phyloP scores from a whole-genome alignment of 2,113 vertebrate species.

The Polypterus senegalus region DNA sequence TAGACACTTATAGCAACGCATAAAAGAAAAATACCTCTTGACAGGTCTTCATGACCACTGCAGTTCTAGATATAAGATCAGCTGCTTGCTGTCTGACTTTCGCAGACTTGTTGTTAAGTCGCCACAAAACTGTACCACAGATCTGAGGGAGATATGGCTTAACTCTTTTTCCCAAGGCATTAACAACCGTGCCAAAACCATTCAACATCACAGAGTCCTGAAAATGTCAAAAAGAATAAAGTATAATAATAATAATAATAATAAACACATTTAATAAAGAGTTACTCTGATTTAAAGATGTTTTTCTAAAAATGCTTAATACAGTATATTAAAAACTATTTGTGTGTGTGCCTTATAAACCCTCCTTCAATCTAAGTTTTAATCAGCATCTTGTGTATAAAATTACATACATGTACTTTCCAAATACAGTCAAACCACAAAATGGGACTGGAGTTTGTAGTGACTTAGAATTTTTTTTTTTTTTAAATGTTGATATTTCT shows the following conservation, averaged over 20 bases:
- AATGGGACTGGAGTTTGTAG: too few species aligned
- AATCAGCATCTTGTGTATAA: too few species aligned
- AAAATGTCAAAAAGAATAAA: not conserved
- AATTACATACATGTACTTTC: too few species aligned
- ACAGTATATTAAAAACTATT: too few species aligned
- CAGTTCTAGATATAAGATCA: slow-evolving; percentile 93
- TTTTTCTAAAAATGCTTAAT: too few species aligned
- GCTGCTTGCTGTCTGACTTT: slow-evolving; percentile 96
- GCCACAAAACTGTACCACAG: slow-evolving; percentile 95
- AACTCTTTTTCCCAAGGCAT: slow-evolving; percentile 91
- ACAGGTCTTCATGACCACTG: slow-evolving; percentile 97
- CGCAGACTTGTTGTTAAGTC: slow-evolving; percentile 95
- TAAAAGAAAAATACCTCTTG: slow-evolving; percentile 66
- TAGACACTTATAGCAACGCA: not conserved
- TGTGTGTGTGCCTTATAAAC: too few species aligned
- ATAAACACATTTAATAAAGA: not conserved
- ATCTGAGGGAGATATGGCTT: slow-evolving; percentile 97
- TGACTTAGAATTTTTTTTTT: too few species aligned
- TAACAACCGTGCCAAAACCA: slow-evolving; percentile 94
- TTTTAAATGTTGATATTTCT: too few species aligned
- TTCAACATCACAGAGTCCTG: slow-evolving; percentile 98
- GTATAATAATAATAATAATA: slow-evolving; percentile 7
- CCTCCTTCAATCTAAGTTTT: too few species aligned
- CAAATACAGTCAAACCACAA: too few species aligned
- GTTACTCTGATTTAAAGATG: too few species aligned